These are phyloP conservation scores for Ciconia nigra DNA, from an alignment of 2,797 vertebrate genomes.

Conservation along the genomic window DNA sequence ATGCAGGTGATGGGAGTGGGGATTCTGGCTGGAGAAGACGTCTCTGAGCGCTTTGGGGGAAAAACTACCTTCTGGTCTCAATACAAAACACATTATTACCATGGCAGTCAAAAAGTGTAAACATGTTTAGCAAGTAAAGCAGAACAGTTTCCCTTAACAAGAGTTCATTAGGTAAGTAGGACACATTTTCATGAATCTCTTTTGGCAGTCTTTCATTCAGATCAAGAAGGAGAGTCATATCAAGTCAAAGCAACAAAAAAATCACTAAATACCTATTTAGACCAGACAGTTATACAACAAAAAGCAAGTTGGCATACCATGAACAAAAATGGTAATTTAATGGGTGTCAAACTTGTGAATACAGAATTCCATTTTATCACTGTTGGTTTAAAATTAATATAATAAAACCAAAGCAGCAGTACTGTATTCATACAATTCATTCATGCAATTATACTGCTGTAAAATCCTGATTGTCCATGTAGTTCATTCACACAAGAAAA, in stretches of 20 bases:
- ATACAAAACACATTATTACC: not conserved
- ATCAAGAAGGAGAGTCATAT: not conserved
- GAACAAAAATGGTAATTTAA: not conserved
- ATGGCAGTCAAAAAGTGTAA: not conserved
- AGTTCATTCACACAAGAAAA: not conserved
- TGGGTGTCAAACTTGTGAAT: not conserved
- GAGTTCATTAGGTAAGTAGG: not conserved
- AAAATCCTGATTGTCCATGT: not conserved
- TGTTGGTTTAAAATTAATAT: not conserved
- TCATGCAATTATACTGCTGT: not conserved
- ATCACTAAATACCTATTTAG: not conserved
- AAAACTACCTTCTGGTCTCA: not conserved
- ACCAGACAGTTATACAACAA: not conserved
- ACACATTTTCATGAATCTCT: not conserved
- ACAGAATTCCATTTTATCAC: not conserved
- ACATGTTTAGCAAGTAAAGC: not conserved
- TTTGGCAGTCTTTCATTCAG: not conserved
- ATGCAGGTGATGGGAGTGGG: not conserved
- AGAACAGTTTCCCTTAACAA: not conserved
- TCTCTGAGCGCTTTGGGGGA: not conserved
- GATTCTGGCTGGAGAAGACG: not conserved
- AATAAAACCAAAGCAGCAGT: not conserved
- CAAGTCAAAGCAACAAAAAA: not conserved
- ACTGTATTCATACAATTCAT: not conserved
- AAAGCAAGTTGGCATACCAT: not conserved